These are phyloP conservation scores for Perca schrenkii DNA, from an alignment of 2,113 vertebrate genomes.

Conservation along the genomic window DNA sequence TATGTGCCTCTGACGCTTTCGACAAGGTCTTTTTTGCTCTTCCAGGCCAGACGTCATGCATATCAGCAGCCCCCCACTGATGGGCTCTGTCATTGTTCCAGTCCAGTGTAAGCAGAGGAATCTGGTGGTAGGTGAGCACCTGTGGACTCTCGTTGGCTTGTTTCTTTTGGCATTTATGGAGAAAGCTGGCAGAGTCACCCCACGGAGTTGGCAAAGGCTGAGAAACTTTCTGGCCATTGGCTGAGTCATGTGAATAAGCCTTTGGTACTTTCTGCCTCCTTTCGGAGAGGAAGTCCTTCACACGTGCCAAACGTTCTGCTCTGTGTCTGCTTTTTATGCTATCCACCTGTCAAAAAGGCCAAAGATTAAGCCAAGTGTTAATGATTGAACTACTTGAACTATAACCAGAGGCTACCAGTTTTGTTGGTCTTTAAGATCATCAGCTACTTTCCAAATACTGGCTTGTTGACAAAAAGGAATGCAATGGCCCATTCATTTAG, in stretches of 20 bases:
- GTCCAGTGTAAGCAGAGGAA: constrained; percentile 76
- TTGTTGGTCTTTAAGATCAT: not conserved
- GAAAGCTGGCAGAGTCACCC: constrained; percentile 25
- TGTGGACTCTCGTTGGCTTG: constrained; percentile 39
- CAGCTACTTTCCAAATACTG: not conserved
- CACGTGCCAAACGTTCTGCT: constrained; percentile 58
- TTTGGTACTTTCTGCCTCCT: constrained; percentile 29
- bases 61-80: constrained; percentile 20
- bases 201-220: constrained; percentile 27
- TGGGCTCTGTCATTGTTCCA: constrained; percentile 65
- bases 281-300: constrained; percentile 66
- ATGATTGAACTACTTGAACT: constrained; percentile 29
- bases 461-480: not conserved
- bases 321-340: constrained; percentile 63
- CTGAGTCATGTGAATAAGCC: constrained; percentile 40
- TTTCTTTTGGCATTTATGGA: constrained; percentile 38
- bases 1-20: constrained; percentile 35
- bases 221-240: constrained; percentile 14
- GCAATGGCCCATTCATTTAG: not conserved
- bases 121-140: constrained; percentile 78
- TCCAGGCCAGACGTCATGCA: constrained; percentile 44
- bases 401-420: not conserved
- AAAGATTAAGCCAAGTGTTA: constrained; percentile 47
- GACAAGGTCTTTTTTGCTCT: constrained; percentile 39
- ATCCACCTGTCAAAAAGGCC: constrained; percentile 76